Evolutionary conservation across 2,113 vertebrate genomes (phyloP), one percentile per base, ranked within the genome.

Genomic region (Siniperca knerii): DNA sequence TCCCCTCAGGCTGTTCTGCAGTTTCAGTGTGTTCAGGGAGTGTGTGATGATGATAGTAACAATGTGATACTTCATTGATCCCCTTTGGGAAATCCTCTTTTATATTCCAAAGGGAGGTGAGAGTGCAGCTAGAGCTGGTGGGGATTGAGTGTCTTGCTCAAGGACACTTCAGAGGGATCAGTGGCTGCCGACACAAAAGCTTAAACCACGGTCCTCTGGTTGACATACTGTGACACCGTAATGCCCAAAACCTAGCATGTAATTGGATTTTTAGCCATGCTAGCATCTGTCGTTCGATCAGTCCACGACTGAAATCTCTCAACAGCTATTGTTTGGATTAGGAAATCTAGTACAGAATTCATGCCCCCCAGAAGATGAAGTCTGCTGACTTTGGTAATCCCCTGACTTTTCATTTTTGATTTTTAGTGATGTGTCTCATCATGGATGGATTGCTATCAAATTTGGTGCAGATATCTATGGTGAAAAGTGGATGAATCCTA

Each of bases 81-180:
- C 69, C 74, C 48, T 79, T 73, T 73, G 77, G 77, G 37, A 77
- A 72, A 81, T 79, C 72, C 20, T 70, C 25, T 50, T 60, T 76
- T 67, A 20, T 62, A 35, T 23, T 61, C 50, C 21, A 77, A 54
- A 73, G 25, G 50, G 54, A 70, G 64, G 23, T 58, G 21, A 61
- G 13, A 40, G 21, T 61, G 65, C 50, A 54, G 65, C 6, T 29
- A 7, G 48, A 76, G 21, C 73, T 40, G 33, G 9, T 23, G 21
- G 25, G 42, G 46, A n/a, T 64, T 4, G 3, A 66, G 55, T 12
- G 18, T 72, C 11, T 46, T 57, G 40, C 18, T 75, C 77, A 70
- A 57, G 78, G 62, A 65, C 37, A 54, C 52, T 44, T 60, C 23
- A 33, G 12, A 67, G 57, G n/a, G 6, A 5, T 10, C 15, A 37